A percentile compares a stretch with the other conserved stretches of the same genome.
Evolutionary conservation across 2,797 vertebrate genomes (phyloP).

Genomic region (Ciconia nigra): DNA sequence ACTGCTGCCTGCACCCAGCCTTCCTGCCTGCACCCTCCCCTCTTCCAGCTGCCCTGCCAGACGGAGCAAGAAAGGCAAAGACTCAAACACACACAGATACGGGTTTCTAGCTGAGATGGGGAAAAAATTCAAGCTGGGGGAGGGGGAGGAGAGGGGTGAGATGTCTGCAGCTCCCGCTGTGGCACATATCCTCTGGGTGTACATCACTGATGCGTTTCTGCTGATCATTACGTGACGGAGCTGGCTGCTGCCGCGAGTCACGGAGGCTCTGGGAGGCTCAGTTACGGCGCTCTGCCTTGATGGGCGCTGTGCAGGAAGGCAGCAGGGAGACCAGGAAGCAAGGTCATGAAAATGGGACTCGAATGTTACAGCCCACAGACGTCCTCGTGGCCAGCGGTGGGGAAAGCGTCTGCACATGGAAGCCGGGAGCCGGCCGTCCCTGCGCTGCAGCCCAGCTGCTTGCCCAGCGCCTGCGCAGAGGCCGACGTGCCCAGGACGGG

Average conservation of each 20-base stretch:
- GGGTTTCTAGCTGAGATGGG: not conserved
- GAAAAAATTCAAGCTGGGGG: not conserved
- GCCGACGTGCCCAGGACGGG: no score
- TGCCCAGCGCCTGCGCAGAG: not conserved
- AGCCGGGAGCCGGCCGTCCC: fast-evolving
- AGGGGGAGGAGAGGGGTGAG: not conserved
- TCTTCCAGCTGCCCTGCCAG: not conserved
- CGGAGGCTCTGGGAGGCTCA: not conserved
- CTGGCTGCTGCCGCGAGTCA: fast-evolving
- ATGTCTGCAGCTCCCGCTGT: not conserved
- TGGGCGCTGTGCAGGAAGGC: not conserved
- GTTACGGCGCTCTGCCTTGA: not conserved
- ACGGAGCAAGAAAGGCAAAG: not conserved
- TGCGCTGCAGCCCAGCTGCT: not conserved
- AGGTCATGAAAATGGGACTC: fast-evolving
- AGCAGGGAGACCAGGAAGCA: not conserved
- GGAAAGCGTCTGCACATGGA: not conserved
- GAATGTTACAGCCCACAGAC: not conserved
- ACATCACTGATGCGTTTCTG: not conserved
- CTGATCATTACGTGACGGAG: not conserved
- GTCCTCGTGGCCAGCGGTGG: not conserved
- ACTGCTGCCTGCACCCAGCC: not conserved
- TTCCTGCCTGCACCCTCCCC: not conserved
- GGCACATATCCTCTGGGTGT: not conserved
- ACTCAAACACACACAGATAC: not conserved